Percentiles rank a stretch among this genome's conserved stretches.
Evolutionary conservation across 2,888 invertebrate genomes (phyloP).

Genomic region (Macrophya annulata): DNA sequence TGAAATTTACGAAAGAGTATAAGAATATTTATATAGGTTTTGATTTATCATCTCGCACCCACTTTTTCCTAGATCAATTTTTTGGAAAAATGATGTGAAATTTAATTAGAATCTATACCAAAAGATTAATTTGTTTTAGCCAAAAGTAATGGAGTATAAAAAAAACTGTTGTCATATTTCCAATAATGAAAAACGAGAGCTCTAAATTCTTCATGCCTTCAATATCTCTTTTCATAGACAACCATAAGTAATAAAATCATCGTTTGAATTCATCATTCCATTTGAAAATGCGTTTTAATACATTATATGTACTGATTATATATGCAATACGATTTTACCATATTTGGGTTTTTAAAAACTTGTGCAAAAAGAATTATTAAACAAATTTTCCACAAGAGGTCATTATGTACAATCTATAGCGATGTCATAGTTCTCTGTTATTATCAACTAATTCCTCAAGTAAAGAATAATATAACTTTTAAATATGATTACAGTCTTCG

Average conservation of each 20-base stretch:
- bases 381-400: background rate
- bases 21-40: background rate
- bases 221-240: conserved; percentile 16
- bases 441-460: background rate
- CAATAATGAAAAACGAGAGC: background rate
- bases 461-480: background rate
- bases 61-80: background rate
- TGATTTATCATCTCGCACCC: background rate
- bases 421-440: background rate
- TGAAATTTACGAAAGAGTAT: background rate
- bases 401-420: background rate
- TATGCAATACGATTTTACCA: background rate
- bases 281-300: background rate
- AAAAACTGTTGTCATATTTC: conserved; percentile 4
- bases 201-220: conserved; percentile 14
- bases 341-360: background rate
- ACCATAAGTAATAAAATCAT: conserved; percentile 22
- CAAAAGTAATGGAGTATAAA: background rate
- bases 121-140: background rate
- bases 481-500: background rate
- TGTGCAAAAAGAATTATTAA: background rate
- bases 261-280: background rate
- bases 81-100: background rate
- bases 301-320: background rate
- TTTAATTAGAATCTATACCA: background rate